Conservation (phyloP, 1,140 invertebrate species). For the Thaumetopoea pityocampa region DNA sequence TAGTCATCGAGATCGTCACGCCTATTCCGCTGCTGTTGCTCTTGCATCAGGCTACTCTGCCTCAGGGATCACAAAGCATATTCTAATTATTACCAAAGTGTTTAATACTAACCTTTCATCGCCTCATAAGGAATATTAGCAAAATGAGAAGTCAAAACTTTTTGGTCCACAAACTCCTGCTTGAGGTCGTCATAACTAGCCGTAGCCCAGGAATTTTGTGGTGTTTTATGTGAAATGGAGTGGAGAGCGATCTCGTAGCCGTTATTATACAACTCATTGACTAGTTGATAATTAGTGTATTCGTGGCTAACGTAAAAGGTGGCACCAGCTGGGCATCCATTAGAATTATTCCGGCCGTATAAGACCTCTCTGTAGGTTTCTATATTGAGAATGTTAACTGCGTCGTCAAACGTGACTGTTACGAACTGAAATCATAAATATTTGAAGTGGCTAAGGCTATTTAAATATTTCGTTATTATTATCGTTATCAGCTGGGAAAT, state of each 20-base stretch:
- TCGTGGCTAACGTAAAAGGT: constrained; percentile 84
- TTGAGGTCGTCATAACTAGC: constrained; percentile 62
- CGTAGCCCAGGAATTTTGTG: constrained; percentile 73
- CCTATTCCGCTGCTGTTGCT: too few relatives aligned
- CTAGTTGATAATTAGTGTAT: constrained; percentile 81
- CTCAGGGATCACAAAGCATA: too few relatives aligned
- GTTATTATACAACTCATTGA: constrained; percentile 79
- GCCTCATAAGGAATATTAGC: constrained; percentile 75
- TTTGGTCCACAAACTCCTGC: constrained; percentile 78
- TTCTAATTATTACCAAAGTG: constrained; percentile 32
- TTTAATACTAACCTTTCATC: constrained; percentile 56
- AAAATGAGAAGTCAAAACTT: constrained; percentile 72
- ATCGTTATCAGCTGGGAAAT: too few relatives aligned
- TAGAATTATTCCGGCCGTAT: constrained; percentile 77
- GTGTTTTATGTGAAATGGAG: constrained; percentile 75
- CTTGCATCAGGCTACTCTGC: too few relatives aligned
- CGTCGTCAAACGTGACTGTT: constrained; percentile 83
- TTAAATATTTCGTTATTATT: too few relatives aligned
- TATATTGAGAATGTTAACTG: constrained; percentile 81
- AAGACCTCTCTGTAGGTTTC: constrained; percentile 79
- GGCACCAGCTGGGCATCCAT: constrained; percentile 78
- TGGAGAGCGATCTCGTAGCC: constrained; percentile 85
- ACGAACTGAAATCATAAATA: constrained; percentile 80
- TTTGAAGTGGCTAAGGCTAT: too few relatives aligned
- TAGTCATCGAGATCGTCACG: too few relatives aligned